These are phyloP conservation scores for Lindbergichthys nudifrons DNA, from an alignment of 2,797 vertebrate species.

Conservation along the genomic window DNA sequence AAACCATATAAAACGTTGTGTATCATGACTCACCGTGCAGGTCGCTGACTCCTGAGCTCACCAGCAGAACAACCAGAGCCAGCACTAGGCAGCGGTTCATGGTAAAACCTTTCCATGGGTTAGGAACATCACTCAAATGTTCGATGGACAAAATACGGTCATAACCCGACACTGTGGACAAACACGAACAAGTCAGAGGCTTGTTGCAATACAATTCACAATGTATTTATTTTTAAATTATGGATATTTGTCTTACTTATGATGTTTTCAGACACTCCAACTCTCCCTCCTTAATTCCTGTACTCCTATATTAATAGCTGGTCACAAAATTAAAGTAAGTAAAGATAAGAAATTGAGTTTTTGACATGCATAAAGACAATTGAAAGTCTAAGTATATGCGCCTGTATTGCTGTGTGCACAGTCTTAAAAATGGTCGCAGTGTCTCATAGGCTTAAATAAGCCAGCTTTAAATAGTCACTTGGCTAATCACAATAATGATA, in stretches of 20 bases:
- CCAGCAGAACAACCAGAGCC: conserved; percentile 86
- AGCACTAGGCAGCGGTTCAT: conserved; percentile 92
- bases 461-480: conserved; percentile 74
- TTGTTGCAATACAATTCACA: not conserved
- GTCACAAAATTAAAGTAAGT: conserved; percentile 11
- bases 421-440: conserved; percentile 21
- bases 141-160: conserved; percentile 79
- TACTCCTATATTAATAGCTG: not conserved
- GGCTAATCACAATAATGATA: conserved; percentile 6
- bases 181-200: conserved; percentile 13
- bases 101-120: conserved; percentile 92
- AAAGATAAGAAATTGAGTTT: not conserved
- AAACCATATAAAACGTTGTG: not conserved
- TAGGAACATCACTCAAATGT: conserved; percentile 78
- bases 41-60: conserved; percentile 90
- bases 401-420: conserved; percentile 8
- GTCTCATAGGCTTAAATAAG: conserved; percentile 45
- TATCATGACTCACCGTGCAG: conserved; percentile 86
- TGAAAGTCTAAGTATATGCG: not conserved
- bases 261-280: conserved; percentile 22
- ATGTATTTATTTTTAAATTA: not conserved
- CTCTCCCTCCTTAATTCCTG: conserved; percentile 24
- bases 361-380: not conserved
- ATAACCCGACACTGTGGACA: conserved; percentile 75
- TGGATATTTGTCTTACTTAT: conserved; percentile 58